Evolutionary conservation across 2,113 vertebrate species (phyloP), one percentile per base, ranked within the genome.

Genomic region (Hirundichthys speculiger): DNA sequence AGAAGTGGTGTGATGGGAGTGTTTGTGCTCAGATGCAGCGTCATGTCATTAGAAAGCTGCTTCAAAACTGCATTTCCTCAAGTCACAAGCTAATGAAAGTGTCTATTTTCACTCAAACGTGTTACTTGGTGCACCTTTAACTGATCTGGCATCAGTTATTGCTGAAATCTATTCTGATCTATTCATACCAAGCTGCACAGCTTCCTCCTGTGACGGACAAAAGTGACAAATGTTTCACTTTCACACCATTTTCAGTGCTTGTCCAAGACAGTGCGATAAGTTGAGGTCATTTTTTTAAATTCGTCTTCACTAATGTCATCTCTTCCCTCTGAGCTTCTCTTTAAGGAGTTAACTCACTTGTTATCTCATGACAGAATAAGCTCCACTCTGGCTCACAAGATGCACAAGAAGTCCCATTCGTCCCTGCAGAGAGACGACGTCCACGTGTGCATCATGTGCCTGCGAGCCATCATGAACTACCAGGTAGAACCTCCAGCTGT

Each of bases 381-480:
- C 47, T 66, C 74, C 61, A 88, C 88, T 38, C 61, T 93, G 27
- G 69, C 70, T 5, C 93, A 94, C 87, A 94, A 92, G 83, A 85
- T 96, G 0, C 72, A 94, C 72, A 88, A 93, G 67, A 94, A 90
- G 77, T 90, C 94, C 0, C 93, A 92, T 25, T 85, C 93, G 0
- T 90, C 92, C 69, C 90, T 71, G 86, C 95, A 96, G 86, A 97
- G 95, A 86, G 97, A 98, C 0, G 98, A 98, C 0, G 94, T 98
- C 14, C 98, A 98, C 0, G 91, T 99, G 30, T 99, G 98, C 85
- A 97, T 99, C 55, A 98, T 99, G 97, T 99, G 97, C 34, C 88
- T 99, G 53, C 92, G 98, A 0, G 97, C 98, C 77, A 99, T 99
- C 91, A 99, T 99, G 97, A 99, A 99, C 88, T 99, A 99, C 77